These are phyloP conservation scores for Lathronympha strigana DNA, from an alignment of 2,888 invertebrate genomes.

Conservation along the genomic window DNA sequence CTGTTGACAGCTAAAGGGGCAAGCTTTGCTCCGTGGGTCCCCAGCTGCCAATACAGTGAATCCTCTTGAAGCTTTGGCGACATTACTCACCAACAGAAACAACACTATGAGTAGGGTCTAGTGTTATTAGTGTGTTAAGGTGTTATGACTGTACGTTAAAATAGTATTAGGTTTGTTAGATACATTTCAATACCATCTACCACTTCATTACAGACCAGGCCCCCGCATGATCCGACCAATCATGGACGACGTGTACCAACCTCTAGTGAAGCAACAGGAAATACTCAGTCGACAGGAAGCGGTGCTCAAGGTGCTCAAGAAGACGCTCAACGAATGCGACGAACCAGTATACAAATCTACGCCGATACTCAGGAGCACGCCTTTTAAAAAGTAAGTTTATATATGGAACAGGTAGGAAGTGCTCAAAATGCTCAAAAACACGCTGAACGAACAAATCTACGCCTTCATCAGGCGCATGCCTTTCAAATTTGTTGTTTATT, in stretches of 20 bases:
- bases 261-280: conserved; percentile 89
- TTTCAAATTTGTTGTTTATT: neutral
- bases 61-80: no score
- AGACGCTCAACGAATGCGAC: conserved; percentile 69
- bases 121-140: no score
- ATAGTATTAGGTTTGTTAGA: no score
- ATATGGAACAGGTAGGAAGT: neutral
- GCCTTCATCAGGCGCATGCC: neutral
- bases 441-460: neutral
- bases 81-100: no score
- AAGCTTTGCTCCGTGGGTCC: no score
- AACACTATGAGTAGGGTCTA: no score
- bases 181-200: neutral
- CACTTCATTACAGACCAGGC: conserved; percentile 59
- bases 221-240: conserved; percentile 86
- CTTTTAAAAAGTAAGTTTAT: conserved; percentile 62
- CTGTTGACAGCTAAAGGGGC: no score
- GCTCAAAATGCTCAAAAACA: neutral
- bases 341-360: conserved; percentile 65
- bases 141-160: no score
- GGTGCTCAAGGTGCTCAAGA: conserved; percentile 68
- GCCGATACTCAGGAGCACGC: conserved; percentile 69
- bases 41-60: no score
- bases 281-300: conserved; percentile 85
- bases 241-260: conserved; percentile 91